Evolutionary conservation across 2,113 vertebrate species (phyloP), one percentile per base, ranked within the genome.

Genomic region (Polypterus senegalus): DNA sequence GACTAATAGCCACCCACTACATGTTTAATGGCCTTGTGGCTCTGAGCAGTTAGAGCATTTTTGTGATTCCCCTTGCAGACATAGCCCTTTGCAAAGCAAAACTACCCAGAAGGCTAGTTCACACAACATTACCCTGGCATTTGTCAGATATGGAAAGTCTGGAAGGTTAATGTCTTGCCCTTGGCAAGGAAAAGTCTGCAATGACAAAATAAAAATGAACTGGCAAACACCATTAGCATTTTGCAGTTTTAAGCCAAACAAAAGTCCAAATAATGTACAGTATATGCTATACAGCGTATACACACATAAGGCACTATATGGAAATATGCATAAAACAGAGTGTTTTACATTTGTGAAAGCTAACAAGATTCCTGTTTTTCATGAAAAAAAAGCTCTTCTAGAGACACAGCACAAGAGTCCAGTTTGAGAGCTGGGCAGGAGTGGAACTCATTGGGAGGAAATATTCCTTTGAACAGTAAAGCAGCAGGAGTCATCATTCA

Each of bases 191-290:
- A 4, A 55, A 55, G 10, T 27, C 9, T 55, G 9, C 3, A 55
- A 4, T 27, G 5, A 9, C 3, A 55, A 55, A 27, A 9, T 7
- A 27, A 5, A 5, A 55, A 27, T 27, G 4, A 7, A 55, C 3
- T 9, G 10, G 43, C 10, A 9, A 27, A 9, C 10, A 55, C 9
- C 4, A 55, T n/a, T n/a, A 5, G 5, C 9, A 9, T n/a, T 11
- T n/a, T 4, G 43, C 54, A 55, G 43, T 9, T n/a, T 11, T 44
- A 4, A 4, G 9, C 63, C 51, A 6, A 6, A 52, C 6, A 63
- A 57, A 48, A 49, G 58, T 51, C 55, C 52, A 52, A 57, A 53
- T 65, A 46, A 59, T 56, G 64, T 49, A 58, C 49, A 10, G 57
- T 48, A 43, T 46, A 5, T n/a, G 3, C 8, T 49, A 60, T 11